Base-by-base conservation (phyloP, 53 echinoderm and acorn worm species). In the Antedon mediterranea region DNA sequence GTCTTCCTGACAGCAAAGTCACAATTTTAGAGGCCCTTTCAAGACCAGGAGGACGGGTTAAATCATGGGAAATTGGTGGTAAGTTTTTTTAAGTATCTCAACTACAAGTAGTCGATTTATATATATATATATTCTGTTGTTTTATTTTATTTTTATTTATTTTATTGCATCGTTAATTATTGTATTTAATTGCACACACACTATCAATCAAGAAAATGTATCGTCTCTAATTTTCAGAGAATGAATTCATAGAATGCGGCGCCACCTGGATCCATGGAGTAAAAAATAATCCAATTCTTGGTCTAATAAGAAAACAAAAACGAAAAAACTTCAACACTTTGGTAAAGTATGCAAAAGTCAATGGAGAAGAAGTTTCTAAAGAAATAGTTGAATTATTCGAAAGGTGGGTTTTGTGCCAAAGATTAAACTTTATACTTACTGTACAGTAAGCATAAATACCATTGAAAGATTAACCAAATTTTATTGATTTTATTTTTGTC, bases 251-350 rank as follows among this genome's bases (percentile, higher is more conserved):
- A 13, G 41, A 41, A 13, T 5, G 13, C 5, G 75, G 75, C 6
- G 75, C 75, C 29, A 74, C 30, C 75, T 74, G 75, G 75, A 30
- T 74, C 18, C 75, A 74, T 30, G 75, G 75, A 4, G 18, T 30
- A 28, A 5, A 31, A 5, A 5, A 31, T 20, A 74, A 74, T 30
- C 75, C 75, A 20, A 30, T 74, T 5, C 32, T 5, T 30, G 18
- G 32, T 30, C 4, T 74, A 15, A 32, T 32, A 3, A 27, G 23
- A 29, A 74, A 31, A 3, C 29, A 31, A 74, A 5, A 3, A 28
- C 30, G 28, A 6, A 20, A 30, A 6, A 74, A 4, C 3, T 31
- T 29, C 20, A 20, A 74, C 31, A 30, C 4, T 5, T 18, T 18
- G 1, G 13, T 41, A 4, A 41, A 41, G 13, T 41, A 41, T 41